These are phyloP conservation scores for Phocides pigmalion DNA, from an alignment of 1,140 invertebrate species.

Conservation along the genomic window DNA sequence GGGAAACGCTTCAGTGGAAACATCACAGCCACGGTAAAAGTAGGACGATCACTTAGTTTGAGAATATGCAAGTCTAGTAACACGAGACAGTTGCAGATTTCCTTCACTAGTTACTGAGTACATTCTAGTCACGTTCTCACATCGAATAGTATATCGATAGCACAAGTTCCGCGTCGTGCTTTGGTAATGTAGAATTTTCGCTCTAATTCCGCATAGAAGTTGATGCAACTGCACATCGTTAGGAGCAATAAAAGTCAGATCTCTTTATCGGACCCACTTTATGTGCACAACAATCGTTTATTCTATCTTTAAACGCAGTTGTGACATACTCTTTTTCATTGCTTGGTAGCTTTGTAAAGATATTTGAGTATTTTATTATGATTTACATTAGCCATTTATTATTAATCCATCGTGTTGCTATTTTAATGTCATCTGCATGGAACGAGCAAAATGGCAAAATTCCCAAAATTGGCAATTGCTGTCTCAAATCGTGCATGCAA, in stretches of 20 bases:
- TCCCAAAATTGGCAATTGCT: too few species aligned
- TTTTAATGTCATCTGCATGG: too few species aligned
- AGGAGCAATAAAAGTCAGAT: constrained; percentile 26
- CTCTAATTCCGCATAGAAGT: constrained; percentile 12
- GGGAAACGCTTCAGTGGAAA: too few species aligned
- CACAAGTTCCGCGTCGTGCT: constrained; percentile 18
- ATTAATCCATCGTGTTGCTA: too few species aligned
- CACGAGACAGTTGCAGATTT: constrained; percentile 24
- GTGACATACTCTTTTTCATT: not conserved
- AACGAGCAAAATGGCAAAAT: too few species aligned
- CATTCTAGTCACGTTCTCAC: constrained; percentile 23
- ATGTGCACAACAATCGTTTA: constrained; percentile 8
- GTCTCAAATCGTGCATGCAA: too few species aligned
- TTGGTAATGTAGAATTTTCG: constrained; percentile 26
- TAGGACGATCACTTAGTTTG: not conserved
- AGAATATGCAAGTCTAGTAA: constrained; percentile 16
- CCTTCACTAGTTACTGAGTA: constrained; percentile 8
- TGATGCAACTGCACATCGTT: constrained; percentile 20
- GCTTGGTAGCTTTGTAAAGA: not conserved
- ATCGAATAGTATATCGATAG: constrained; percentile 20
- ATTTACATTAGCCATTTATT: too few species aligned
- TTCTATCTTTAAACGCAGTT: constrained; percentile 3
- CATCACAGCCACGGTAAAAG: too few species aligned
- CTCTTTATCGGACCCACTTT: constrained; percentile 19
- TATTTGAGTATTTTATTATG: too few species aligned